Base-by-base conservation (phyloP, 2,888 invertebrate species). In the Nudaria mundana region DNA sequence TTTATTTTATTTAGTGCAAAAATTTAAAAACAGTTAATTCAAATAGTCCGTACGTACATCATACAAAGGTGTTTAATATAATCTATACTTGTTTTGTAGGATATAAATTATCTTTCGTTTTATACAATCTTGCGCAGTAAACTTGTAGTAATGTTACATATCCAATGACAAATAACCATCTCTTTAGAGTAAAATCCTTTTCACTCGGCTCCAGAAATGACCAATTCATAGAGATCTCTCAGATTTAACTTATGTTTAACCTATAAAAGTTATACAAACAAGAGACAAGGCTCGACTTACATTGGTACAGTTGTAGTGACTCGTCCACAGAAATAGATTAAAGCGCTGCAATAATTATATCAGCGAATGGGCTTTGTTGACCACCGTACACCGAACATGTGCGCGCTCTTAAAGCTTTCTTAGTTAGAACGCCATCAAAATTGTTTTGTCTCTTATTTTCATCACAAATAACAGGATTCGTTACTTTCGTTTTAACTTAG, bases 271-370 rank as follows among this genome's bases (percentile, higher is more conserved):
- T 59, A 49, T 48, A 51, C 45, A 44, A 46, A 39, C 40, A 46
- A 24, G 50, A 52, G 40, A 46, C 47, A 54, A 51, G 56, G 75
- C 22, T 71, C 81, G 55, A 40, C 40, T 57, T 72, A 71, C 16
- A 50, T 54, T 77, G 78, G 81, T 44, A 40, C 23, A 52, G 52
- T 55, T 49, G 61, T 56, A 58, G 68, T 77, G 81, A 81, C 68
- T 80, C 76, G 76, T 42, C 60, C 66, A 78, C 85, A 65, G 66
- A 81, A 84, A 86, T 86, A 86, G 83, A 81, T 66, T 71, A 70
- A 73, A 69, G 71, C 80, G 62, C 74, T 78, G 83, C 81, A 85
- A 81, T 84, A 83, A 85, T 85, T 84, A 84, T 83, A 85, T 83
- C 84, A 83, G 77, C 80, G 72, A 74, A 78, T 66, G 69, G 64